phyloP scores from a whole-genome alignment of 2,113 vertebrate genomes.

The Probosciger aterrimus region DNA sequence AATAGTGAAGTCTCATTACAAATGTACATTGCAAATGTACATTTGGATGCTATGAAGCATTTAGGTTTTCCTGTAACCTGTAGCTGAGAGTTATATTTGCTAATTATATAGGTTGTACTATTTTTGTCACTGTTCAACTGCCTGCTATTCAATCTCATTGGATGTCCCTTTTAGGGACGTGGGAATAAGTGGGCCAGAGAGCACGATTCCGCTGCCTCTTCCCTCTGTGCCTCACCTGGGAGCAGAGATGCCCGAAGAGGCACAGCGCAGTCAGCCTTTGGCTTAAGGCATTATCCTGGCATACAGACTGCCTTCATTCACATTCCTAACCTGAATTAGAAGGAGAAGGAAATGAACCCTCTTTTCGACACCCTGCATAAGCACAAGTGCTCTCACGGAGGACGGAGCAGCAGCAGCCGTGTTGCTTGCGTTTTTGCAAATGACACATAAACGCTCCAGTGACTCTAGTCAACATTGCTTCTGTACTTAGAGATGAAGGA shows the following conservation, averaged over 20 bases:
- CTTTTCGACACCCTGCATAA: neutral
- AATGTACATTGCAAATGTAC: neutral
- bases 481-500: neutral
- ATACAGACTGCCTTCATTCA: neutral
- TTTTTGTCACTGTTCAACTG: conserved; percentile 59
- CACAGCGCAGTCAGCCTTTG: neutral
- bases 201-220: neutral
- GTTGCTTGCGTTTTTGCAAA: neutral
- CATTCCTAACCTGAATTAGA: neutral
- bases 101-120: conserved; percentile 66
- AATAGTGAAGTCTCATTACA: neutral
- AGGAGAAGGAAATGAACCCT: neutral
- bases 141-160: conserved; percentile 55
- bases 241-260: fast-evolving
- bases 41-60: conserved; percentile 23
- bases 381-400: fast-evolving
- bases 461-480: neutral
- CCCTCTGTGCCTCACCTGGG: neutral
- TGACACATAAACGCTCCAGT: neutral
- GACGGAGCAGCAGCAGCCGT: neutral
- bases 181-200: conserved; percentile 54
- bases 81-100: conserved; percentile 46
- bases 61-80: conserved; percentile 37
- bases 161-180: conserved; percentile 34
- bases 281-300: neutral